Evolutionary conservation across 2,797 vertebrate species (phyloP).

Genomic region (Betta splendens): DNA sequence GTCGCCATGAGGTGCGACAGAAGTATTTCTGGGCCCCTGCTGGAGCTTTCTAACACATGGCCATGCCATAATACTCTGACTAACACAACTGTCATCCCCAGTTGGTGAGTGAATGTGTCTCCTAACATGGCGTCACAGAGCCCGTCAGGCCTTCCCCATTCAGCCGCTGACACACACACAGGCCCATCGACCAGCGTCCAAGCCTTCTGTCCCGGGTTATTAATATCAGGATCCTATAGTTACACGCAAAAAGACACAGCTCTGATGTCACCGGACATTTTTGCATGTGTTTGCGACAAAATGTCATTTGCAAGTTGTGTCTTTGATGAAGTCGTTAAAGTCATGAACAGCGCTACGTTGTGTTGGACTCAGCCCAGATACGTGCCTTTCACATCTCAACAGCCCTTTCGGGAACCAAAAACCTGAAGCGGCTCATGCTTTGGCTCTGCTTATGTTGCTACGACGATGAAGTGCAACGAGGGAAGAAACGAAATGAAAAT

Average conservation of each 20-base stretch:
- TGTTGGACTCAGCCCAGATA: slow-evolving; percentile 2
- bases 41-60: slow-evolving; percentile 53
- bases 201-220: slow-evolving; percentile 52
- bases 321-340: background rate
- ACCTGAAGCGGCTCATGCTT: slow-evolving; percentile 14
- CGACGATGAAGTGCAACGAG: background rate
- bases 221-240: slow-evolving; percentile 29
- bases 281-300: background rate
- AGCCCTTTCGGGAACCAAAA: too few relatives aligned
- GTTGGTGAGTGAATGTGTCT: slow-evolving; percentile 59
- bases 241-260: too few relatives aligned
- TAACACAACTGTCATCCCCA: slow-evolving; percentile 56
- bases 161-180: slow-evolving; percentile 45
- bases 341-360: background rate
- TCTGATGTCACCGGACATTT: slow-evolving; percentile 13
- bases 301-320: background rate
- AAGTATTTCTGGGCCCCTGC: slow-evolving; percentile 53
- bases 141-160: slow-evolving; percentile 56
- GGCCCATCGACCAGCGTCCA: slow-evolving; percentile 6
- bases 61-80: slow-evolving; percentile 36
- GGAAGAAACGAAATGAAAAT: slow-evolving; percentile 21
- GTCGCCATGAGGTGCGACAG: slow-evolving; percentile 35
- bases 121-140: slow-evolving; percentile 49
- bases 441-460: slow-evolving; percentile 11
- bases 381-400: too few relatives aligned